phyloP scores from a whole-genome alignment of 2,113 vertebrate genomes.

The Brachyhypopomus occidentalis region DNA sequence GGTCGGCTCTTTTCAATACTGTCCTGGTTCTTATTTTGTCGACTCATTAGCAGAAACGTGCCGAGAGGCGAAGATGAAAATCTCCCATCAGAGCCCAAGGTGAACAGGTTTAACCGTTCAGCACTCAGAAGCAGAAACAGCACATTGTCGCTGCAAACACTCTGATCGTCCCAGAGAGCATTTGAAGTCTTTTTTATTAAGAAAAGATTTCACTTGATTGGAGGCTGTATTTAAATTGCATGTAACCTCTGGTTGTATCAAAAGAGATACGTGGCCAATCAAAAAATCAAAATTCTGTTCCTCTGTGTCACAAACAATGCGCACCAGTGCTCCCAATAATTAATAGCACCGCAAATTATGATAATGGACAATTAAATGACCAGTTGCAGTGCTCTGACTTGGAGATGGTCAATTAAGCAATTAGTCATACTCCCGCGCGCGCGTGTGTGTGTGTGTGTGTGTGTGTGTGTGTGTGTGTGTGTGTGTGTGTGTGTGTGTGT shows the following conservation, averaged over 20 bases:
- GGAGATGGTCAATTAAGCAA: slow-evolving; percentile 47
- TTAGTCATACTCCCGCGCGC: slow-evolving; percentile 9
- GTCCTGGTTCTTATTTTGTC: no score
- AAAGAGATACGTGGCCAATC: background rate
- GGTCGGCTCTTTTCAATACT: no score
- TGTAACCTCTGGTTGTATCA: background rate
- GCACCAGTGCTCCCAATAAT: background rate
- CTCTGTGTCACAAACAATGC: slow-evolving; percentile 1
- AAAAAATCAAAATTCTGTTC: background rate
- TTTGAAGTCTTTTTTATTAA: background rate
- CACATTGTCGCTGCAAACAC: background rate
- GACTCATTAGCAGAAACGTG: no score
- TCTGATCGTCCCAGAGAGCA: background rate
- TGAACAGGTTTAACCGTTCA: background rate
- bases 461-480: slow-evolving; percentile 4
- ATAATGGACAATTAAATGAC: slow-evolving; percentile 51
- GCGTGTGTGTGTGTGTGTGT: background rate
- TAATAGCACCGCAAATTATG: slow-evolving; percentile 27
- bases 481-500: background rate
- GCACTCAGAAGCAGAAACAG: background rate
- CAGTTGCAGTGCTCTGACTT: slow-evolving; percentile 32
- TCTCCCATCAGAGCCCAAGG: background rate
- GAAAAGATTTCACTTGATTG: background rate
- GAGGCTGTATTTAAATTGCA: background rate
- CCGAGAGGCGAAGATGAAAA: background rate